Evolutionary conservation across 2,797 vertebrate species (phyloP).

Genomic region (Sciaenops ocellatus): DNA sequence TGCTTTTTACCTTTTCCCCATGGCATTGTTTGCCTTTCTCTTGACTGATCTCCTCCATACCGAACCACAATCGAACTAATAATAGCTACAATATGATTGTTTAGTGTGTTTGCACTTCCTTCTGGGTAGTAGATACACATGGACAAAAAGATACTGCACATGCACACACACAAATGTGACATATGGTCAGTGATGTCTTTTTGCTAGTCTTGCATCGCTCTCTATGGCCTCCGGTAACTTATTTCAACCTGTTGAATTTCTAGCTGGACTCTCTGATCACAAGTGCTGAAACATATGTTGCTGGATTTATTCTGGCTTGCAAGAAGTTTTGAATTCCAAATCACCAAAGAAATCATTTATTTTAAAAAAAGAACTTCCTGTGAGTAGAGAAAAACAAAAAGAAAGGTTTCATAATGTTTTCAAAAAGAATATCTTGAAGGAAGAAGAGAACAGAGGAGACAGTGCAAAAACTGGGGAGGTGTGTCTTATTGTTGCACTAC

Average conservation of each 20-base stretch:
- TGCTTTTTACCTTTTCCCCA: too few species aligned
- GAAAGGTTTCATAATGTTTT: conserved; percentile 20
- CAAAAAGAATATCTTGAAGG: conserved; percentile 40
- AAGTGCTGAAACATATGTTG: conserved; percentile 40
- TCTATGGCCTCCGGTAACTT: neutral
- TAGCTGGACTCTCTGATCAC: conserved; percentile 31
- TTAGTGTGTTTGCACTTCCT: neutral
- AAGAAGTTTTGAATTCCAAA: conserved; percentile 56
- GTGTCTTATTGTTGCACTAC: conserved; percentile 70
- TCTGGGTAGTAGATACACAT: neutral
- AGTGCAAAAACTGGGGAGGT: conserved; percentile 39
- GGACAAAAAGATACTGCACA: neutral
- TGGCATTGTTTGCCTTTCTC: too few species aligned
- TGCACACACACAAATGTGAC: neutral
- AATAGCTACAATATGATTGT: conserved; percentile 5
- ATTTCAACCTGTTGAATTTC: conserved; percentile 16
- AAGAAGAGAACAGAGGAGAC: conserved; percentile 21
- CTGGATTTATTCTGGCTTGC: conserved; percentile 26
- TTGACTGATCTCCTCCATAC: too few species aligned
- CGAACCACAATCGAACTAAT: neutral
- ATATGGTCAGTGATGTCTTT: neutral
- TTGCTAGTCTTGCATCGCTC: neutral
- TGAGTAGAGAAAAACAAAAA: conserved; percentile 36
- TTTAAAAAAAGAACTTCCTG: conserved; percentile 69
- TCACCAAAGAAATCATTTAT: conserved; percentile 57